Percentiles rank a stretch among this genome's conserved stretches.
These are phyloP conservation scores for Polyodon spathula DNA, from an alignment of 2,113 vertebrate species.

Conservation along the genomic window DNA sequence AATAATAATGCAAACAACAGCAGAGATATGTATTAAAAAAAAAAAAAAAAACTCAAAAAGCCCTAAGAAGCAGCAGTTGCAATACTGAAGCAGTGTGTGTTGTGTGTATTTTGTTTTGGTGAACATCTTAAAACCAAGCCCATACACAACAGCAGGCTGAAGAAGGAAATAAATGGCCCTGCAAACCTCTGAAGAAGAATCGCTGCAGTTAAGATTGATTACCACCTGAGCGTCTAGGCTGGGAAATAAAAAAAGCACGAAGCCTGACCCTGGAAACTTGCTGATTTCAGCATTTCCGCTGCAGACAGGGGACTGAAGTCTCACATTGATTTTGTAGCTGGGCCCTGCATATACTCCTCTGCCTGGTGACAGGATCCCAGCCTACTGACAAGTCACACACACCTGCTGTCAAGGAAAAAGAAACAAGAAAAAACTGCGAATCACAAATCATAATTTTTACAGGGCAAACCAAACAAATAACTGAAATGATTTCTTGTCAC, in stretches of 20 bases:
- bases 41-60: no score
- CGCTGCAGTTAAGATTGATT: constrained; percentile 41
- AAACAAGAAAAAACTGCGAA: constrained; percentile 35
- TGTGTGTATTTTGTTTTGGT: no score
- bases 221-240: constrained; percentile 27
- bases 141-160: constrained; percentile 25
- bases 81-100: no score
- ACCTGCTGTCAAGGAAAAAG: constrained; percentile 49
- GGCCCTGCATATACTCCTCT: constrained; percentile 24
- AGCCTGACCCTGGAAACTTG: constrained; percentile 33
- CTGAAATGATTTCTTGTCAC: constrained; percentile 63
- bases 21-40: no score
- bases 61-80: no score
- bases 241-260: constrained; percentile 24
- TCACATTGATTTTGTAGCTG: constrained; percentile 26
- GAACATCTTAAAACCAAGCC: constrained; percentile 16
- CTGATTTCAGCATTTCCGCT: constrained; percentile 43
- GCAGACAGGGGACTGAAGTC: constrained; percentile 18
- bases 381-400: constrained; percentile 46
- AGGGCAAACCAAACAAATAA: constrained; percentile 53
- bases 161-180: constrained; percentile 41
- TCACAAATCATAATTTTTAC: constrained; percentile 51
- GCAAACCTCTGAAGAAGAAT: constrained; percentile 36
- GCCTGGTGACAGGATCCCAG: constrained; percentile 51
- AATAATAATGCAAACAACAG: no score